Base-by-base conservation (phyloP, 2,113 vertebrate genomes). In the Campylorhamphus procurvoides region DNA sequence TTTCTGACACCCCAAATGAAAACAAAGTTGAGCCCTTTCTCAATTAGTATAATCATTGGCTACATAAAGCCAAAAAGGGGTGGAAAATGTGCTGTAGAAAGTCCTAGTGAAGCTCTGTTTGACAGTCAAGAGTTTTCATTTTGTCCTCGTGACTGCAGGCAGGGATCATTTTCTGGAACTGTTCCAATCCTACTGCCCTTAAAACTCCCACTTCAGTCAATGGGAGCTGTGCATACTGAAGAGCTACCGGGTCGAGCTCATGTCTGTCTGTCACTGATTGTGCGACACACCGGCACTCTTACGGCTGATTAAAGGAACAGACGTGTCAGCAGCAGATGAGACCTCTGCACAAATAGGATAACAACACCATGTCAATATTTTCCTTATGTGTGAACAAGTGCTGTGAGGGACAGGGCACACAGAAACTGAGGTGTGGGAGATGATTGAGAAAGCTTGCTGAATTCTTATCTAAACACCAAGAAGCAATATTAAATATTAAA, bases 401-500 rank as follows among this genome's bases (percentile, higher is more conserved):
- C 66, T 73, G 82, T 49, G 33, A 81, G 77, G 46, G 84, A 86
- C 66, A 84, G 31, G 87, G 77, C 14, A 87, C 68, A 73, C 58
- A 67, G 78, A 90, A 78, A 64, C 7, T 33, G 18, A 46, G 76
- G n/a, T 55, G 72, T 37, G 66, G 42, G 28, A 74, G 56, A 71
- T 47, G 33, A 49, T 35, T 92, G 56, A 46, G 60, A 72, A 90
- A 50, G 29, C 58, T 83, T 67, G 53, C 25, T 42, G 74, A 78
- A 52, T 64, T 87, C 88, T 94, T 96, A 53, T 87, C 40, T 87
- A 92, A 94, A 94, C 73, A 94, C 35, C 18, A 69, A 76, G 78
- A 88, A 68, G 25, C 33, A 47, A 84, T 88, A 88, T 88, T 91
- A 95, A 96, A 90, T 94, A 94, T 94, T 81, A 86, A 92, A 93